Percentiles rank a stretch among this genome's conserved stretches.
These are phyloP conservation scores for Ptilodon capucinus DNA, from an alignment of 2,888 invertebrate genomes.

Conservation along the genomic window DNA sequence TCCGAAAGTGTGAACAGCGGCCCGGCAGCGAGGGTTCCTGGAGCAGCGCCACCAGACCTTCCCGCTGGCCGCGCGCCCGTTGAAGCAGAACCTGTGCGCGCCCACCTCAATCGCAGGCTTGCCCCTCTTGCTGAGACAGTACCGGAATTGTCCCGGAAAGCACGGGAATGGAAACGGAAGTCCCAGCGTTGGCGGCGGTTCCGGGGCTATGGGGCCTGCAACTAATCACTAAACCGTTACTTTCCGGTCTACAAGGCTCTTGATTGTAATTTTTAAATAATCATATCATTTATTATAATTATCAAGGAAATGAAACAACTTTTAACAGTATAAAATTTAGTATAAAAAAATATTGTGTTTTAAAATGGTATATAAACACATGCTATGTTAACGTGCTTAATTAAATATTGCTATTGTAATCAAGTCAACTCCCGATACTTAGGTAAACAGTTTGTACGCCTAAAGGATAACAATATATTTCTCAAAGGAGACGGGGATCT, in stretches of 20 bases:
- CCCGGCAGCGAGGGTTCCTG: slow-evolving; percentile 74
- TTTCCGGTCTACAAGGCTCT: slow-evolving; percentile 15
- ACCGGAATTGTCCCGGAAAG: slow-evolving; percentile 76
- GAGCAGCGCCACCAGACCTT: slow-evolving; percentile 80
- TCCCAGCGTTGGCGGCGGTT: slow-evolving; percentile 67
- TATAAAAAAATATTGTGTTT: background rate
- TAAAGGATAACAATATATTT: background rate
- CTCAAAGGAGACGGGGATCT: too few species aligned
- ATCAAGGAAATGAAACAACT: background rate
- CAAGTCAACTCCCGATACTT: background rate
- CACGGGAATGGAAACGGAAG: slow-evolving; percentile 76
- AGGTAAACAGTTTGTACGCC: background rate
- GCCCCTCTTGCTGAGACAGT: slow-evolving; percentile 76
- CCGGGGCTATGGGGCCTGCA: slow-evolving; percentile 62
- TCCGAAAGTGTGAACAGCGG: slow-evolving; percentile 77
- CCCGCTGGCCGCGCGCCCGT: slow-evolving; percentile 76
- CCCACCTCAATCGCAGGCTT: slow-evolving; percentile 78
- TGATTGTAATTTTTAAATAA: background rate
- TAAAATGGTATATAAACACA: background rate
- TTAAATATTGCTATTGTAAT: background rate
- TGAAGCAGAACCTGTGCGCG: slow-evolving; percentile 77
- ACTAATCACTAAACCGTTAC: slow-evolving; percentile 55
- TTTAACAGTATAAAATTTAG: background rate
- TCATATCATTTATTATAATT: background rate
- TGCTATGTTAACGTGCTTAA: background rate